A percentile compares a stretch with the other conserved stretches of the same genome.
phyloP scores from a whole-genome alignment of 2,797 vertebrate genomes.

The Lates japonicus region DNA sequence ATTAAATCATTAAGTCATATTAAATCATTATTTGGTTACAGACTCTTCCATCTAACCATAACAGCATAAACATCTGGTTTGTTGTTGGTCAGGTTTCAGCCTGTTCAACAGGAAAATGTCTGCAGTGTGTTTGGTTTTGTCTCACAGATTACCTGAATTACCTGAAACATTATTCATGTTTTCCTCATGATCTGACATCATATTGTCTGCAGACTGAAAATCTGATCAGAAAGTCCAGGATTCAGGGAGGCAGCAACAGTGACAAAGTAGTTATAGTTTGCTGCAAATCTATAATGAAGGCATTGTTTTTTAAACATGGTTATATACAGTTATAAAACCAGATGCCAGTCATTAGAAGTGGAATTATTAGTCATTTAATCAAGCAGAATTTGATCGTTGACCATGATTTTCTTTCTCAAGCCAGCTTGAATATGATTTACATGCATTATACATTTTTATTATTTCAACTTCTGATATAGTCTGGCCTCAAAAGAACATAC shows the following conservation, averaged over 20 bases:
- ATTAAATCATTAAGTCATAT: background rate
- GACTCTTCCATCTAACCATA: background rate
- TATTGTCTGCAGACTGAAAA: background rate
- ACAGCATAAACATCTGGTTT: background rate
- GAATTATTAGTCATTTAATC: background rate
- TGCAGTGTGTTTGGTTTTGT: background rate
- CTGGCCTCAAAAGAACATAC: background rate
- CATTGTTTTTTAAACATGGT: background rate
- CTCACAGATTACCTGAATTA: background rate
- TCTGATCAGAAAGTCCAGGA: background rate
- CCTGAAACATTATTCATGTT: constrained; percentile 1
- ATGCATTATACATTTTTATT: background rate
- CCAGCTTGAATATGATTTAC: too few species aligned
- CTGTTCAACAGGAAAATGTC: background rate
- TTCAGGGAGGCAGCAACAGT: background rate
- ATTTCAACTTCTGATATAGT: background rate
- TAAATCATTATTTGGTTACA: background rate
- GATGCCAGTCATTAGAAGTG: background rate
- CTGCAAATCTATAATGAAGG: background rate
- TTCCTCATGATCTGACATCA: background rate
- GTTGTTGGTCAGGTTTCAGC: background rate
- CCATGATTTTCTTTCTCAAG: background rate
- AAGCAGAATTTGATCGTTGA: too few species aligned
- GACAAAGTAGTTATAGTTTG: too few species aligned
- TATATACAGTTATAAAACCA: background rate